Base-by-base conservation (phyloP, 2,113 vertebrate species). In the Alosa alosa region DNA sequence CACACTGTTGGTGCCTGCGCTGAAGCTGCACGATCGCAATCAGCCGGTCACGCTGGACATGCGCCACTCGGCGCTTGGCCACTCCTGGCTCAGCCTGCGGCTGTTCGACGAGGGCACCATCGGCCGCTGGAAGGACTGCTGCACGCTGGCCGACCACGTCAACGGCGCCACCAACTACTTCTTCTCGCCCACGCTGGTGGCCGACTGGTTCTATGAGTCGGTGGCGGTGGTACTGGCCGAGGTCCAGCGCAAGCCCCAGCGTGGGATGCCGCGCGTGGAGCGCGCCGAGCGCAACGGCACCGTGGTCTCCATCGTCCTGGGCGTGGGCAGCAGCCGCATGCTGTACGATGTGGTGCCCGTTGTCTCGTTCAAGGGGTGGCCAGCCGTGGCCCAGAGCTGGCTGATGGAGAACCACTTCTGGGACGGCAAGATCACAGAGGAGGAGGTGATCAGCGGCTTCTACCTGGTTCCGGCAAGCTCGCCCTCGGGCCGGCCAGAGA, bases 341-440 rank as follows among this genome's bases (percentile, higher is more conserved):
- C 92, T 99, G 8, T 99, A 99, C 0, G 98, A 99, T 90, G 96
- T 99, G 3, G 97, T 99, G 60, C 98, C 98, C 0, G 98, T 99
- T 85, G 98, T 99, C 8, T 99, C 98, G 1, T 99, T 99, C 90
- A 99, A 99, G 89, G 98, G 98, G 20, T 99, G 98, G 98, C 98
- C 98, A 0, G 98, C 98, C 0, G 98, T 99, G 20, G 98, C 98
- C 1, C 98, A 99, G 94, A 98, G 97, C 94, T 99, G 98, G 98
- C 95, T 99, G 92, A 99, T 99, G 98, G 98, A 99, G 91, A 99
- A 99, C 94, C 98, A 99, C 93, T 99, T 99, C 91, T 99, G 98
- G 98, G 98, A 99, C 0, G 98, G 98, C 46, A 99, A 99, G 94
- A 99, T 99, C 90, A 99, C 98, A 0, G 98, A 99, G 90, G 98